phyloP scores from a whole-genome alignment of 2,113 vertebrate genomes.

The Montifringilla adamsi region DNA sequence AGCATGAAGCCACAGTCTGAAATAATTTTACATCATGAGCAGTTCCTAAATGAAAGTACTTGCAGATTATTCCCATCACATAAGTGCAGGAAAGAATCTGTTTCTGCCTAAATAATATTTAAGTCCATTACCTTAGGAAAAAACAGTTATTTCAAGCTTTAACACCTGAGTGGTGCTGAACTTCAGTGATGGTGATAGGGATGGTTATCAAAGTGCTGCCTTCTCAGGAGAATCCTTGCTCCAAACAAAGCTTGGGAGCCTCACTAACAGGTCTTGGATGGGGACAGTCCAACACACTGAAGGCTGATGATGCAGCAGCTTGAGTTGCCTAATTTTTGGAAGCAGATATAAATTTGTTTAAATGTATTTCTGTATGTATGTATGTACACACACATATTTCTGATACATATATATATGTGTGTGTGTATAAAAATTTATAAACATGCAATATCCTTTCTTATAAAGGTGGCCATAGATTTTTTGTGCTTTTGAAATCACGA shows the following conservation, averaged over 20 bases:
- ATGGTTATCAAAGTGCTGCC: not conserved
- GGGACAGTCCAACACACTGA: accelerated
- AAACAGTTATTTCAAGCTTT: conserved; percentile 37
- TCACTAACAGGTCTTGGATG: not conserved
- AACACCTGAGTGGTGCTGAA: not conserved
- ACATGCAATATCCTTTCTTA: not conserved
- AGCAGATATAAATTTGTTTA: accelerated
- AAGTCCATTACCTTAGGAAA: conserved; percentile 19
- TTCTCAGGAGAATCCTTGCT: not conserved
- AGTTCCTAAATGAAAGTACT: conserved; percentile 30
- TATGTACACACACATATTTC: not conserved
- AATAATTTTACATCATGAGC: conserved; percentile 6
- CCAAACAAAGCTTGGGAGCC: not conserved
- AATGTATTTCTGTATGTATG: not conserved
- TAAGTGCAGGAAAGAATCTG: conserved; percentile 1
- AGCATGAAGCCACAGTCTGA: conserved; percentile 3
- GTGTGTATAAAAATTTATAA: not conserved
- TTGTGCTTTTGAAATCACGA: not conserved
- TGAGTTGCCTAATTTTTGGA: not conserved
- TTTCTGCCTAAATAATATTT: conserved; percentile 26
- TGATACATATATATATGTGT: not conserved
- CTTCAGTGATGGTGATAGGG: not conserved
- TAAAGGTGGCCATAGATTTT: not conserved
- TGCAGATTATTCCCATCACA: conserved; percentile 31
- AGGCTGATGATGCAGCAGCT: not conserved